Percentiles rank a stretch among this genome's conserved stretches.
Conservation (phyloP, 2,113 vertebrate species). For the Pelecanoides urinatrix region DNA sequence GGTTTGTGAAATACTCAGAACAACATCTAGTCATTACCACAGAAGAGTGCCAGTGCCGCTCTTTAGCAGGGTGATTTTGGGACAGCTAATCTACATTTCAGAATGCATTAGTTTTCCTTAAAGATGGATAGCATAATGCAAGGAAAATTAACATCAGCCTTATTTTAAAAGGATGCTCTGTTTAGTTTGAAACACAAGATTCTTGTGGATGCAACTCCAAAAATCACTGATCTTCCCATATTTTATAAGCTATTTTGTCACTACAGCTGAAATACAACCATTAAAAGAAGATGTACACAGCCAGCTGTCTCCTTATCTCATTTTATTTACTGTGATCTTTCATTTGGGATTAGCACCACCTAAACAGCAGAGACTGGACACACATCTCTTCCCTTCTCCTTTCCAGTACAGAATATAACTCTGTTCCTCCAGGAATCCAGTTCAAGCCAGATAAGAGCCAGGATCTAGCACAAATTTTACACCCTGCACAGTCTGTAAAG, state of each 20-base stretch:
- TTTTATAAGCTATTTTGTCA: not conserved
- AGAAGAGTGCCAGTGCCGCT: not conserved
- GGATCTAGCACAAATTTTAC: not conserved
- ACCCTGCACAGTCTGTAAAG: not conserved
- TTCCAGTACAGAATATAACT: not conserved
- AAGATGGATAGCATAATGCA: not conserved
- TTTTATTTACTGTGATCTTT: not conserved
- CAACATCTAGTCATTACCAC: not conserved
- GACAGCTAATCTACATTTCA: not conserved
- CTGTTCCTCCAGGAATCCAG: not conserved
- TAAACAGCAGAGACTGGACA: not conserved
- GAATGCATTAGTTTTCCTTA: not conserved
- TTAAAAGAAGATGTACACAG: not conserved
- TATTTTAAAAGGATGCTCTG: not conserved
- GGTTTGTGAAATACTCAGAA: not conserved
- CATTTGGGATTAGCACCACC: not conserved
- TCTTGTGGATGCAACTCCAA: not conserved
- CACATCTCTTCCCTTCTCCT: not conserved
- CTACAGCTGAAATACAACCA: not conserved
- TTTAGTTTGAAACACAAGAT: not conserved
- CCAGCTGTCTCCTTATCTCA: not conserved
- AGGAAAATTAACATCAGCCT: not conserved
- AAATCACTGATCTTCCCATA: not conserved
- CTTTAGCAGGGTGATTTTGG: not conserved
- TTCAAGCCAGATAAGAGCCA: not conserved